Evolutionary conservation across 2,113 vertebrate species (phyloP), one percentile per base, ranked within the genome.

Genomic region (Microtus ochrogaster): DNA sequence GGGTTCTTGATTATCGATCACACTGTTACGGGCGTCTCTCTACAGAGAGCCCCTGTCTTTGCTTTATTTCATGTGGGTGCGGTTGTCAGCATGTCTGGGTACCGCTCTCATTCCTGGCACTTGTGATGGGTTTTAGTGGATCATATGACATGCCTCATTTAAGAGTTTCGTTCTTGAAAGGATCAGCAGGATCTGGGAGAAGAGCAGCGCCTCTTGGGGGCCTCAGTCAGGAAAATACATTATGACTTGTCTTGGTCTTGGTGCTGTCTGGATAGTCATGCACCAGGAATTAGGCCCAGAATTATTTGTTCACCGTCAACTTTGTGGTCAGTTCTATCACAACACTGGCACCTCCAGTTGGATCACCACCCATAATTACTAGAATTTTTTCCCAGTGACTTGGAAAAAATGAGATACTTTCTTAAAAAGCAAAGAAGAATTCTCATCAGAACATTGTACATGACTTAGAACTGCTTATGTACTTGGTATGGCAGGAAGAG

Each of bases 381-480:
- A 72, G 41, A 79, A 76, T 81, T 83, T 28, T 73, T 94, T 94
- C 33, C 89, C 10, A 44, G 58, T 87, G 70, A 88, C 74, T 92
- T 76, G n/a, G 90, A 92, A 92, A 49, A 92, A 90, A 72, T 55
- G 39, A 73, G 28, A 89, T 63, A 94, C 19, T 73, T 91, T 96
- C 74, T 95, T 79, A 94, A 58, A 96, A 92, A 93, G 87, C 90
- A 90, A 88, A 91, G 41, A 95, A 24, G 1, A 61, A 7, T 12
- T 96, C 41, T 73, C 10, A 36, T 24, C 55, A 70, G 65, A 65
- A 61, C 90, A 78, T 89, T 77, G 24, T 90, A 1, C 8, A 82
- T 17, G 22, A 58, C 77, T 44, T 81, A 49, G 3, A 88, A 12
- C 49, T 73, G 58, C 68, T 94, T 96, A 41, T 84, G 39, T 1